Conservation (phyloP, 1,140 invertebrate species). For the Reticulitermes speratus region DNA sequence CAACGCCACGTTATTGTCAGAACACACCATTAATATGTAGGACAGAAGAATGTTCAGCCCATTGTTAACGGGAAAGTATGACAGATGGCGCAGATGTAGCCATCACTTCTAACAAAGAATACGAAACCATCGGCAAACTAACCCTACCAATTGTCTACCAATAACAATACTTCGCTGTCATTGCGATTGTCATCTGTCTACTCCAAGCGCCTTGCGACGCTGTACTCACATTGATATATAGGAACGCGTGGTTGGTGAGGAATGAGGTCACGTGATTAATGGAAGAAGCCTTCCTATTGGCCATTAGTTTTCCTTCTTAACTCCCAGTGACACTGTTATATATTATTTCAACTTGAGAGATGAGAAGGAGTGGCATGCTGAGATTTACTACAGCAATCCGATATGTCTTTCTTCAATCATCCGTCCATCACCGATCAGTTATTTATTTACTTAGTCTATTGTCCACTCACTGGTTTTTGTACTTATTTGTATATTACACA, state of each 20-base stretch:
- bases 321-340: background rate
- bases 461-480: too few species aligned
- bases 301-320: background rate
- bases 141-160: background rate
- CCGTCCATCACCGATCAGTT: too few species aligned
- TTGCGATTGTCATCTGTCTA: background rate
- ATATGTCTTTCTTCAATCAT: too few species aligned
- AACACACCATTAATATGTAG: too few species aligned
- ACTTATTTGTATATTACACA: too few species aligned
- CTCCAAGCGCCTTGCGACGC: background rate
- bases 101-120: background rate
- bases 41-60: background rate
- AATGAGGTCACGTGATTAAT: constrained; percentile 12
- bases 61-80: background rate
- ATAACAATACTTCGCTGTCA: constrained; percentile 15
- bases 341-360: too few species aligned
- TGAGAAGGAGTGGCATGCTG: too few species aligned
- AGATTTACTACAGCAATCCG: too few species aligned
- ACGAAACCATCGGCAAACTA: background rate
- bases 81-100: background rate
- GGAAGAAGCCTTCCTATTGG: constrained; percentile 1
- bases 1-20: too few species aligned
- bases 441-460: too few species aligned
- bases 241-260: background rate
- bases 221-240: background rate